A percentile compares a stretch with the other conserved stretches of the same genome.
Evolutionary conservation across 2,888 invertebrate genomes (phyloP).

Genomic region (Dendrolimus houi): DNA sequence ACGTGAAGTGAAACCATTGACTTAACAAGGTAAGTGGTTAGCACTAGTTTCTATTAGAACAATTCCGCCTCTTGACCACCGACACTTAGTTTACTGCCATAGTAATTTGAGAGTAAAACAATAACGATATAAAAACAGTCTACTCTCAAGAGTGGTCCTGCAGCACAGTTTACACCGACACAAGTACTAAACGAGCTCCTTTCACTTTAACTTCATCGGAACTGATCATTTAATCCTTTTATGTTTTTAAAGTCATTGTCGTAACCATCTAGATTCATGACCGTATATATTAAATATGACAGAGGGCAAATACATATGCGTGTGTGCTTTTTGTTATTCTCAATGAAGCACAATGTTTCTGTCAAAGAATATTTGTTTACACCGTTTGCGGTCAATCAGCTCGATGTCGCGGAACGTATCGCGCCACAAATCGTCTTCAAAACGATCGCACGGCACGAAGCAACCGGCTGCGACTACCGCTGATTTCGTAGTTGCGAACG

Average conservation of each 20-base stretch:
- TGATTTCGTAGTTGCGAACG: slow-evolving; percentile 20
- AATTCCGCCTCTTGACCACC: slow-evolving; percentile 13
- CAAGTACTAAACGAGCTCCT: slow-evolving; percentile 45
- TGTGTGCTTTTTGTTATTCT: slow-evolving; percentile 26
- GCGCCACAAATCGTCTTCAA: slow-evolving; percentile 11
- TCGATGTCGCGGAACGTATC: slow-evolving; percentile 15
- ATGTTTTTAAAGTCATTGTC: slow-evolving; percentile 49
- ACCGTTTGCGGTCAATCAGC: slow-evolving; percentile 20
- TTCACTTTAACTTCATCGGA: slow-evolving; percentile 53
- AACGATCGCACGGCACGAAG: slow-evolving; percentile 24
- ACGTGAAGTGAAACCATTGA: slow-evolving; percentile 2
- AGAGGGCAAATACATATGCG: slow-evolving; percentile 6
- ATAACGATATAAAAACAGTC: slow-evolving; percentile 13
- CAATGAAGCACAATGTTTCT: slow-evolving; percentile 45
- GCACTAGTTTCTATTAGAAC: slow-evolving; percentile 11
- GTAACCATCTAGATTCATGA: slow-evolving; percentile 45
- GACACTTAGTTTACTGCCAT: slow-evolving; percentile 1
- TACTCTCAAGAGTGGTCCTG: slow-evolving; percentile 29
- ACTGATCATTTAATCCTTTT: slow-evolving; percentile 41
- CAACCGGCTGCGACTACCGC: slow-evolving; percentile 42
- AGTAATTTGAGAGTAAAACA: not conserved
- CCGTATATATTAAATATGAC: not conserved
- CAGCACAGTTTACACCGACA: slow-evolving; percentile 43
- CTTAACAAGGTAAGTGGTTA: slow-evolving; percentile 6
- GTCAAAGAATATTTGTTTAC: slow-evolving; percentile 57